phyloP scores from a whole-genome alignment of 92 coral and sea anemone genomes.

The Isaurus tuberculatus region DNA sequence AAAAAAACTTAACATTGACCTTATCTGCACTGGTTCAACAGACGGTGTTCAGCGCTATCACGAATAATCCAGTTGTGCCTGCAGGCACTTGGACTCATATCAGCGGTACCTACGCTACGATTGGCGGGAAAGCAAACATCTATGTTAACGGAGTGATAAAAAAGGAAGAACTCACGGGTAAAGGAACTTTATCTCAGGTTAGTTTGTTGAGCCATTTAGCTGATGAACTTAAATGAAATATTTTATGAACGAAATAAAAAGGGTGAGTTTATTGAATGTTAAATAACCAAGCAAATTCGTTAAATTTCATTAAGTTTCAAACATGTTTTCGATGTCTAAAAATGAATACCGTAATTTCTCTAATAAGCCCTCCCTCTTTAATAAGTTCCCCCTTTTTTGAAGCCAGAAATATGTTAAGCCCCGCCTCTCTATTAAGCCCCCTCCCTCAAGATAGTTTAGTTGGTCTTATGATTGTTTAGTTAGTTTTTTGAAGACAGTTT shows the following conservation, averaged over 20 bases:
- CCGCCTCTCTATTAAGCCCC: too few relatives aligned
- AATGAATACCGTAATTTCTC: too few relatives aligned
- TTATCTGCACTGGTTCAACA: slow-evolving; percentile 23
- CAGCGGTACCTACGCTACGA: slow-evolving; percentile 80
- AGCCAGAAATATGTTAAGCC: too few relatives aligned
- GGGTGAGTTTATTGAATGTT: background rate
- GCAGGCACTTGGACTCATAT: slow-evolving; percentile 97
- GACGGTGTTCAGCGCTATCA: slow-evolving; percentile 93
- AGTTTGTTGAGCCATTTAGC: background rate
- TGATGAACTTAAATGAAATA: background rate
- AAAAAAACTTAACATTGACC: background rate
- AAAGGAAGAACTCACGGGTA: slow-evolving; percentile 87
- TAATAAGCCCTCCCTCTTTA: too few relatives aligned
- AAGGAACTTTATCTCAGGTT: slow-evolving; percentile 94
- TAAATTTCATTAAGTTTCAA: too few relatives aligned
- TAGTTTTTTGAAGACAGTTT: too few relatives aligned
- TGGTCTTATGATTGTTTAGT: too few relatives aligned
- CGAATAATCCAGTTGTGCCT: slow-evolving; percentile 82
- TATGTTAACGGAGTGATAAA: slow-evolving; percentile 88
- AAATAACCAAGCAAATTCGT: background rate
- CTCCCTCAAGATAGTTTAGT: too few relatives aligned
- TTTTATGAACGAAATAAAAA: too few relatives aligned
- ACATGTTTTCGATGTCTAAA: background rate
- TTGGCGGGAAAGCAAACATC: slow-evolving; percentile 84
- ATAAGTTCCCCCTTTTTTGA: too few relatives aligned